Conservation (phyloP, 2,113 vertebrate genomes). For the Pheucticus melanocephalus region DNA sequence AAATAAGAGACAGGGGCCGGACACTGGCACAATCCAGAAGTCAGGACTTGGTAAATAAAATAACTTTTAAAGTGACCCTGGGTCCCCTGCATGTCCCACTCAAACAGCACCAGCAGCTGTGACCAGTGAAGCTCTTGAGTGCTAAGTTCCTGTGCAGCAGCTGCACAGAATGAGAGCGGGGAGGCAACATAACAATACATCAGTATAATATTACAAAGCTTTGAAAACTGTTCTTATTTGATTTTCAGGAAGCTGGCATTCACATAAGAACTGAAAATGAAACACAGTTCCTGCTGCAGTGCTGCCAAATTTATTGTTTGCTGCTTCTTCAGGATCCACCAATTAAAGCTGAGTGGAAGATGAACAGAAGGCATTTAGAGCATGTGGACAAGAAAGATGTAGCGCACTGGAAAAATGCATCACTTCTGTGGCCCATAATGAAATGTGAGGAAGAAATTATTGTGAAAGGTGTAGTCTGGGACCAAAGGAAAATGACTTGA, state of each 20-base stretch:
- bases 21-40: not conserved
- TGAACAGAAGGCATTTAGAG: accelerated
- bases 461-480: not conserved
- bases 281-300: not conserved
- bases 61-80: not conserved
- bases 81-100: not conserved
- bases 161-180: not conserved
- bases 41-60: not conserved
- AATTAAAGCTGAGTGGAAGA: not conserved
- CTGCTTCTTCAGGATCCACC: slow-evolving; percentile 25
- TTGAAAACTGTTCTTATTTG: not conserved
- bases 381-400: not conserved
- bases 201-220: not conserved
- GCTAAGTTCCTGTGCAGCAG: not conserved
- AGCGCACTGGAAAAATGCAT: accelerated
- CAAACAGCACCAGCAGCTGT: not conserved
- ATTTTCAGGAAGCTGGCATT: not conserved
- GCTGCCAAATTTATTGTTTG: not conserved
- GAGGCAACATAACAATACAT: not conserved
- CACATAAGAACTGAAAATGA: accelerated
- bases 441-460: accelerated
- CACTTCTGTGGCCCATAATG: not conserved
- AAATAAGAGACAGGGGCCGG: not conserved
- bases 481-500: not conserved
- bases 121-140: not conserved